Conservation (phyloP, 2,113 vertebrate genomes). For the Erinaceus europaeus region DNA sequence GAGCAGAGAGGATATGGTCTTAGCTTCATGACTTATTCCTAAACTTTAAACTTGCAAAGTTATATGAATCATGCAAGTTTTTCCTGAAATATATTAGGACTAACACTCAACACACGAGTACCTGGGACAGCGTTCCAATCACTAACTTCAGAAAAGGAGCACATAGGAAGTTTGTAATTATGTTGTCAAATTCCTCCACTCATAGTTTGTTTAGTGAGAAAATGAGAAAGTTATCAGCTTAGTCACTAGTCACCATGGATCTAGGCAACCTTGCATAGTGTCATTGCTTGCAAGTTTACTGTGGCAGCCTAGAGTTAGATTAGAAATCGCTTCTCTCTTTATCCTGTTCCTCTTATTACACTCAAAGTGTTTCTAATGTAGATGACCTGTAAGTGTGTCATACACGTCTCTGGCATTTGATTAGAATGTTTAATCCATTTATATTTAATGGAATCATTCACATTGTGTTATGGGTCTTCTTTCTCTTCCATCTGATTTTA, state of each 20-base stretch:
- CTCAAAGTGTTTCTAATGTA: neutral
- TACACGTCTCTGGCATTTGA: neutral
- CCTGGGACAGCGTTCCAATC: neutral
- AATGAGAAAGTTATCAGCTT: neutral
- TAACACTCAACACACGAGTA: neutral
- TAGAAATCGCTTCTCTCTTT: neutral
- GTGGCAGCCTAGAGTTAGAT: neutral
- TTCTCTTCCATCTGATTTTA: neutral
- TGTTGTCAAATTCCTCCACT: rapidly evolving
- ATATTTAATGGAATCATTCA: neutral
- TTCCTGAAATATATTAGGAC: neutral
- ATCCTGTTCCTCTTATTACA: neutral
- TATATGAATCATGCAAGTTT: neutral
- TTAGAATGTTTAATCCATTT: neutral
- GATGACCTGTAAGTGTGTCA: neutral
- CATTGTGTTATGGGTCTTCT: too few relatives aligned
- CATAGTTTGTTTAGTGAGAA: neutral
- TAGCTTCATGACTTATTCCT: neutral
- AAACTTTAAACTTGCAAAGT: neutral
- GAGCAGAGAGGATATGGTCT: neutral
- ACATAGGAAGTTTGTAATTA: neutral
- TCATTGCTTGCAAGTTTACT: neutral
- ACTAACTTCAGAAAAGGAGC: neutral
- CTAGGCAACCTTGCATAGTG: neutral
- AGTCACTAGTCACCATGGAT: rapidly evolving